Percentiles rank a stretch among this genome's conserved stretches.
These are phyloP conservation scores for Cloeon dipterum DNA, from an alignment of 2,888 invertebrate genomes.

Conservation along the genomic window DNA sequence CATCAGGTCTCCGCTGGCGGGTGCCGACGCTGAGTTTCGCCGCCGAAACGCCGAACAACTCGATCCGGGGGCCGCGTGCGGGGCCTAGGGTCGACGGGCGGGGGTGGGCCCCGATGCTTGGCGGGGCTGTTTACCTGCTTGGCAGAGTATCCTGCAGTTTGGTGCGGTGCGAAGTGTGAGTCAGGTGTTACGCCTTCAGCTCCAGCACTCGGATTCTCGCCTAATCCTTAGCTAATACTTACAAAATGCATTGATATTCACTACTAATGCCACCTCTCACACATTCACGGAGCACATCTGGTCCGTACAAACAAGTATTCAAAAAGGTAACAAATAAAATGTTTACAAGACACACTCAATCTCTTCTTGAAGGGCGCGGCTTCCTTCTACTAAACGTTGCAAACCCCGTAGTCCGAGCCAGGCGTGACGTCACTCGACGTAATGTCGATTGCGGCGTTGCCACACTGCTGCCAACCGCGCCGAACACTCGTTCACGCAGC, in stretches of 20 bases:
- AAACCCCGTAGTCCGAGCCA: slow-evolving; percentile 13
- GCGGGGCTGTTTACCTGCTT: slow-evolving; percentile 1
- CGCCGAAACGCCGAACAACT: too few relatives aligned
- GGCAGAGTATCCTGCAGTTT: slow-evolving; percentile 1
- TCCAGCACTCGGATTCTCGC: slow-evolving; percentile 1
- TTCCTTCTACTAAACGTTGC: slow-evolving; percentile 13
- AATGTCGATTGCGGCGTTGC: slow-evolving; percentile 5
- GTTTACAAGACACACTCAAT: slow-evolving; percentile 7
- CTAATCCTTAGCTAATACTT: slow-evolving; percentile 5
- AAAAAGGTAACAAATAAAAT: slow-evolving; percentile 2
- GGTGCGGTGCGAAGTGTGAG: slow-evolving; percentile 1
- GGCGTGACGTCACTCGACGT: slow-evolving; percentile 10
- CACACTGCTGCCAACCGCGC: too few relatives aligned
- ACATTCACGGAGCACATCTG: slow-evolving; percentile 9
- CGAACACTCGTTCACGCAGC: too few relatives aligned
- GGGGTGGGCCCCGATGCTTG: too few relatives aligned
- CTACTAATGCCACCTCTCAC: slow-evolving; percentile 7
- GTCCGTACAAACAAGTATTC: slow-evolving; percentile 2
- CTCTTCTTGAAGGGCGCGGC: slow-evolving; percentile 12
- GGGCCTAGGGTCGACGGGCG: too few relatives aligned
- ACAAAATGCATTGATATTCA: slow-evolving; percentile 8
- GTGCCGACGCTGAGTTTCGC: too few relatives aligned
- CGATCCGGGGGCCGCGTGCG: too few relatives aligned
- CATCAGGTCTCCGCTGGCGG: too few relatives aligned
- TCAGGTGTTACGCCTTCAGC: slow-evolving; percentile 1